Evolutionary conservation across 2,113 vertebrate genomes (phyloP), one percentile per base, ranked within the genome.

Genomic region (Glaucomys volans): DNA sequence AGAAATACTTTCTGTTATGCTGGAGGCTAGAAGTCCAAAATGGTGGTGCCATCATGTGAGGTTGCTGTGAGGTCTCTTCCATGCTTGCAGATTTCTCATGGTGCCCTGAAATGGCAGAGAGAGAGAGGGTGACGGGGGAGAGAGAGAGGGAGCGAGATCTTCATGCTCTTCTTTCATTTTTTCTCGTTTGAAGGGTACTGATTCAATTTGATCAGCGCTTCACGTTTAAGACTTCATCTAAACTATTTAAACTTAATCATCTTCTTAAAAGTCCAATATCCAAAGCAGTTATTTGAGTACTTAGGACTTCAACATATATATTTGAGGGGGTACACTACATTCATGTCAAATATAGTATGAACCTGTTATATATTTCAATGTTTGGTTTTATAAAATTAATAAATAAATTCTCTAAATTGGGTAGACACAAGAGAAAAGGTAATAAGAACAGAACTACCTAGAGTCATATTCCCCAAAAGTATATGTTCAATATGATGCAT

Each of bases 301-400:
- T 50, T 40, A 52, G 13, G 4, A 7, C 8, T 62, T 95, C n/a
- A 54, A 30, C 14, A 66, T 67, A 79, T 35, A 62, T 40, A 47
- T 57, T 77, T 50, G 4, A 0, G 5, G 20, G 0, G 2, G 0
- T 1, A 28, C 1, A 16, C 14, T 77, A 26, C 5, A 18, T 22
- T 30, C 32, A 92, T 4, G 57, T 18, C 20, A 81, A 81, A 76
- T 3, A 40, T 42, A 62, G 37, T 40, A 24, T 69, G 42, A 37
- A 75, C 13, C 85, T 20, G 4, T 64, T 30, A 14, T 28, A 59
- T 16, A 13, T 81, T 87, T 85, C 66, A 42, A 84, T 50, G 62
- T 28, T 24, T 88, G 3, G 2, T 37, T 74, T 80, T 37, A 24
- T 4, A 64, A 64, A 28, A 59, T 85, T 80, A 91, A 37, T 66